Base-by-base conservation (phyloP, 2,113 vertebrate genomes). In the Hyla sarda region DNA sequence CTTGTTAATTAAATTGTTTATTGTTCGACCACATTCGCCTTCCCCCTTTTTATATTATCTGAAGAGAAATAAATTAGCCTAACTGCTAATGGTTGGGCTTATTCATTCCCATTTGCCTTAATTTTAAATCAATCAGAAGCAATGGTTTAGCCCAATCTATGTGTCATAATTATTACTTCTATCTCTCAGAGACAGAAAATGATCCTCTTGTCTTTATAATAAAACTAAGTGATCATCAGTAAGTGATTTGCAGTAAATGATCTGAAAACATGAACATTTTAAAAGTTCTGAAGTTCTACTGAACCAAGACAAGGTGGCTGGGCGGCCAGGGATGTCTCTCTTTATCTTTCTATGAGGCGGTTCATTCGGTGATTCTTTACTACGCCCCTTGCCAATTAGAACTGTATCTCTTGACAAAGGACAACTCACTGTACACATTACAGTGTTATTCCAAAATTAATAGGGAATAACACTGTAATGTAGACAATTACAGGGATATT, bases 131-230 rank as follows among this genome's bases (percentile, higher is more conserved):
- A 87, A 74, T 82, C 85, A 87, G 41, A 74, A 17, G 85, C 21
- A 87, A 87, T 87, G 67, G 72, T 87, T 80, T 87, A 81, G 48
- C 77, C 85, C 78, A 82, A 82, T 82, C 85, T 86, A 82, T 62
- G 78, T 60, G 67, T 82, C 77, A 74, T 87, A 82, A 87, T 87
- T 87, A 87, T 87, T 87, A 87, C 67, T 87, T 58, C 85, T 87
- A 82, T 87, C 77, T 81, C 69, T 41, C 85, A 60, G 32, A 60
- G 78, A 87, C 62, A 86, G 56, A 58, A 48, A 87, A 82, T 73
- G 37, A 47, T 74, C 52, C 41, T 52, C 69, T 87, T 56, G 71
- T 81, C 67, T 85, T 87, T 72, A 74, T 60, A 62, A 72, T 79
- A 48, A 71, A 58, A 80, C 77, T 34, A 82, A 74, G 47, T 75